Base-by-base conservation (phyloP, 2,888 invertebrate genomes). In the Microplitis manilae region DNA sequence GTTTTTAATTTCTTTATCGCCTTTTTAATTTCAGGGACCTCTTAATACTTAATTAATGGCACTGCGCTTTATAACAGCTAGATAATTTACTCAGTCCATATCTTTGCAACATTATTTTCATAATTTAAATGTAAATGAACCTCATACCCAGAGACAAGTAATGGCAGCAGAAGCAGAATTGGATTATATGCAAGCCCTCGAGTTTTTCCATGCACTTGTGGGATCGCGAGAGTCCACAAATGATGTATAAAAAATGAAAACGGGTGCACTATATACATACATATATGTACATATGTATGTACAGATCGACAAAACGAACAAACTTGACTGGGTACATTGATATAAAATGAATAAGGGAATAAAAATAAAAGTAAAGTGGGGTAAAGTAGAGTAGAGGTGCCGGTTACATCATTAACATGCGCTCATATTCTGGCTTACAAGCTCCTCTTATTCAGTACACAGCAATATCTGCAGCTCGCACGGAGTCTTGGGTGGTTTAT, bases 211-310 rank as follows among this genome's bases (percentile, higher is more conserved):
- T 83, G 83, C 84, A 84, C 84, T 86, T 86, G 86, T 86, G 83
- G 83, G 84, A 76, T 83, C 83, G 86, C 50, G 5, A 50, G 50
- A 50, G 50, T 50, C 50, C 86, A 88, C 89, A 90, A 90, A 90
- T 90, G 90, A 90, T 89, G 90, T 89, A 89, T 89, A 90, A 90
- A 90, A 89, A 88, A 89, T 89, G 88, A 89, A 89, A 87, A 86
- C 88, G 41, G 59, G 74, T 20, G 67, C 6, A 67, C 13, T 70
- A 50, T 70, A 50, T 20, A 70, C 1, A 15, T 60, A 50, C 13
- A 71, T n/a, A 72, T 40, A 72, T 20, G 62, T 62, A 39, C 15
- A 72, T 40, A 72, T 20, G 62, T 62, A 39, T 30, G 30, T 30
- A 30, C 2, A 30, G 30, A 30, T 30, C 30, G 30, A 30, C 30